Base-by-base conservation (phyloP, 2,113 vertebrate species). In the Ginglymostoma cirratum region DNA sequence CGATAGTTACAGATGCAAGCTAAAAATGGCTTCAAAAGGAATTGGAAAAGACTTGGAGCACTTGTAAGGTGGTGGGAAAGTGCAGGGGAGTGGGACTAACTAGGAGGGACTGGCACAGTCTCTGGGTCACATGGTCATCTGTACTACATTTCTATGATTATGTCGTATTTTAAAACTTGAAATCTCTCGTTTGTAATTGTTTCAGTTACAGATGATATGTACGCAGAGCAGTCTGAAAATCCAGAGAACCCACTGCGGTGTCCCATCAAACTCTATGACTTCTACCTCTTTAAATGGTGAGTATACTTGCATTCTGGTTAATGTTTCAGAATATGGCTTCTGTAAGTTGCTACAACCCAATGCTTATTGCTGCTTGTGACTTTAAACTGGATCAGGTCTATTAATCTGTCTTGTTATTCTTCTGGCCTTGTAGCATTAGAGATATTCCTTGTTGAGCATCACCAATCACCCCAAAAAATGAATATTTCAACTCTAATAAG, bases 231-330 rank as follows among this genome's bases (percentile, higher is more conserved):
- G 97, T 97, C 98, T 0, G 99, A 99, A 97, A 99, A 99, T 97
- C 98, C 99, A 38, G 99, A 99, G 96, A 99, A 99, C 97, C 99
- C 99, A 19, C 97, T 99, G 97, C 98, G 99, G 95, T 99, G 99
- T 97, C 99, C 99, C 94, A 99, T 99, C 97, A 99, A 99, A 98
- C 98, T 99, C 96, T 99, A 99, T 85, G 99, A 99, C 97, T 99
- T 99, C 98, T 99, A 99, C 98, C 99, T 99, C 98, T 99, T 99
- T 97, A 99, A 99, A 99, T 99, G 99, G 99, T 99, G 97, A 98
- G 98, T 96, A 42, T 89, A 24, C 42, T 67, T 38, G 67, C n/a
- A 42, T 48, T 90, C 55, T 30, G 30, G 1, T 70, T 70, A 76
- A 72, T 12, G 42, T 69, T 95, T 61, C 52, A 90, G 52, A n/a